A percentile compares a stretch with the other conserved stretches of the same genome.
phyloP scores from a whole-genome alignment of 2,888 invertebrate species.

The Hipparchia sbordonii region DNA sequence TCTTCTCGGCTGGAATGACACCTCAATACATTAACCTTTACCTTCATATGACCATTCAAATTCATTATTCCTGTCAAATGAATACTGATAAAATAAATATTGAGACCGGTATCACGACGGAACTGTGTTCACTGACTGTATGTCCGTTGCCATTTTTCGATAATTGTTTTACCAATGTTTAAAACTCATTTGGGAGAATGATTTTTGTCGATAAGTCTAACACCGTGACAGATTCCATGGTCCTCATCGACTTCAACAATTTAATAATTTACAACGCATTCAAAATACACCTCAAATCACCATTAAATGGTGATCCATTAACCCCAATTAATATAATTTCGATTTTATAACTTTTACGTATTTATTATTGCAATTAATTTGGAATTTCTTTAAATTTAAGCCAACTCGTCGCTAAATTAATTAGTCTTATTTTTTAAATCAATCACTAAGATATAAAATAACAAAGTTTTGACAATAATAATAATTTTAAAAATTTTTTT shows the following conservation, averaged over 20 bases:
- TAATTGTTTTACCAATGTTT: no score
- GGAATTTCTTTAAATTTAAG: conserved; percentile 21
- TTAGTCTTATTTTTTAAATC: background rate
- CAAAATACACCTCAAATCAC: conserved; percentile 52
- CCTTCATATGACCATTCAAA: no score
- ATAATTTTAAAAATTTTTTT: background rate
- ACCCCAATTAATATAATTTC: conserved; percentile 37
- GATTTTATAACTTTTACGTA: conserved; percentile 38
- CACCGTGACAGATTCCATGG: conserved; percentile 48
- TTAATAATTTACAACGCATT: conserved; percentile 61
- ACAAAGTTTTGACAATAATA: background rate
- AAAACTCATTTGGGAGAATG: conserved; percentile 5
- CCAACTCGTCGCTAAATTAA: background rate
- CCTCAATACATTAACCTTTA: no score
- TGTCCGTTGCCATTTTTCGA: background rate
- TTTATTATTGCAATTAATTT: conserved; percentile 36
- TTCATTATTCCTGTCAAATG: background rate
- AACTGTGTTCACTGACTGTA: background rate
- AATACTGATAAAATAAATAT: background rate
- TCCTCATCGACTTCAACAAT: conserved; percentile 50
- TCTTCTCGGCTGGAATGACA: no score
- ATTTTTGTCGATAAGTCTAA: conserved; percentile 28
- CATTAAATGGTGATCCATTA: conserved; percentile 64
- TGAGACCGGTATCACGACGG: background rate
- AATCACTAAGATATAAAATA: background rate